Base-by-base conservation (phyloP, 92 coral and sea anemone genomes). In the Palythoa caribaeorum region DNA sequence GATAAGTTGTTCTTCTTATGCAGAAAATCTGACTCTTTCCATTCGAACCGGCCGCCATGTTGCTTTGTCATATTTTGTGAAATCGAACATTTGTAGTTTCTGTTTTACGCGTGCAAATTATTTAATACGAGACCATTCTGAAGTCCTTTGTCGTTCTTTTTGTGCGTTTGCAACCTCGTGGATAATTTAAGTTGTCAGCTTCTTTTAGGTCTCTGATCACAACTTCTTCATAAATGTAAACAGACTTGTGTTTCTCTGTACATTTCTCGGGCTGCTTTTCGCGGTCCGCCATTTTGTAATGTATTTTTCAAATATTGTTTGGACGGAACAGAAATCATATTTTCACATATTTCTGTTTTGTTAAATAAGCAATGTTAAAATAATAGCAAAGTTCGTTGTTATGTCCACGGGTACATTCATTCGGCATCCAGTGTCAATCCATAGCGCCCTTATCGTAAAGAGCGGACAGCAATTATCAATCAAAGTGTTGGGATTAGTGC, bases 231-330 rank as follows among this genome's bases (percentile, higher is more conserved):
- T 8, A 2, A 44, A 44, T 81, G 86, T 81, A 81, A 81, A 81
- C 66, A 81, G 47, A 81, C 2, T 48, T 47, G 62, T 60, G 59
- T 65, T 71, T 81, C 54, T 65, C 60, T 47, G 57, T 62, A 11
- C 74, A 15, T 19, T 79, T 75, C 81, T 40, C 79, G 70, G 73
- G 80, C 87, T 88, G 94, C 80, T 85, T 88, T 92, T 70, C 89
- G 93, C 91, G 84, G 69, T 69, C 80, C 87, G 95, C 95, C 95
- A 92, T 89, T 40, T 86, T 71, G 73, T 73, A 71, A 76, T 44
- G 59, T 60, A 15, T 50, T 66, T 50, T 81, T 21, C 40, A 47
- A 21, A 9, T 52, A 19, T 66, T 19, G 60, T 65, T 36, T 38
- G 14, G 13, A 21, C 55, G 19, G 74, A 20, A 76, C 37, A 77